Evolutionary conservation across 2,113 vertebrate genomes (phyloP), one percentile per base, ranked within the genome.

Genomic region (Galbula dea): DNA sequence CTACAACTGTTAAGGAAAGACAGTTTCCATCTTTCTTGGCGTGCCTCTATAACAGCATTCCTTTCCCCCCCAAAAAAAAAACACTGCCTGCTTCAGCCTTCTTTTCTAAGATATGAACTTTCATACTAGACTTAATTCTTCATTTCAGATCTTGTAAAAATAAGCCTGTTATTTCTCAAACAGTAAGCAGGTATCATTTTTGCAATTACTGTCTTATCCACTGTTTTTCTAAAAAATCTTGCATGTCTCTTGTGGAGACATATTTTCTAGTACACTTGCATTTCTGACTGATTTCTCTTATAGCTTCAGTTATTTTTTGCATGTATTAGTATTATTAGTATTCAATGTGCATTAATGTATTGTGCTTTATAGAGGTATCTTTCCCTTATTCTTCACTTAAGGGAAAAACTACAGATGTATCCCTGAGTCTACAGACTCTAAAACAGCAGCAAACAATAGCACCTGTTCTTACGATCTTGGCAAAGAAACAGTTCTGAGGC

Each of bases 1-100:
- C 96, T 96, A 96, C 96, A 96, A 95, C 93, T 96, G 96, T 91
- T 95, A 96, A 91, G 93, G 88, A 91, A 96, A 96, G 96, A 96
- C 96, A 96, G 96, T 80, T 96, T 95, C 96, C 95, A 94, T 96
- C 93, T 96, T 96, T 96, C 88, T 96, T 96, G 96, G 96, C 95
- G 7, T 96, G 85, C 13, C 59, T 95, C 41, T 96, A 93, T 85
- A 91, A 91, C 82, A 96, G 90, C 92, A 95, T 80, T 90, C 92
- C 93, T 95, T 96, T 92, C 95, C 91, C 90, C 72, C 41, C 41
- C 41, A 43, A 11, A 43, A 43, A 54, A 46, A 86, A 91, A 94
- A 61, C 88, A 93, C 85, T 94, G 96, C 79, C 93, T 93, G 59
- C 63, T 96, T 94, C 88, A 92, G 34, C 76, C 76, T 92, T 94